These are phyloP conservation scores for Apomyelois bistriatella DNA, from an alignment of 2,888 invertebrate species.

Conservation along the genomic window DNA sequence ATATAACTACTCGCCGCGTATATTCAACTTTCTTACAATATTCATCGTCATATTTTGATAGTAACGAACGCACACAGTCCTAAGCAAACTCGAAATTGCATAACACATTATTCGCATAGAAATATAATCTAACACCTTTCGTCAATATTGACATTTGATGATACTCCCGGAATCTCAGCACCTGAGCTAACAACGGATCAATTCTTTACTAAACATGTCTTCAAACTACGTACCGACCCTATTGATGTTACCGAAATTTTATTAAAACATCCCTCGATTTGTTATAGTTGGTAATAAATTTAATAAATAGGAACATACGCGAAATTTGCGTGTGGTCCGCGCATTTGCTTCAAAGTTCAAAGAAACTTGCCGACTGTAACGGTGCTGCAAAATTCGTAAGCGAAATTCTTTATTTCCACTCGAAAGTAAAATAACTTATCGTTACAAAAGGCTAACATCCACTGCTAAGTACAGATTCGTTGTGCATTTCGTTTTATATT, in stretches of 20 bases:
- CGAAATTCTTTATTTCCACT: slow-evolving; percentile 26
- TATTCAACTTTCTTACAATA: neutral
- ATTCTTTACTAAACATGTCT: slow-evolving; percentile 26
- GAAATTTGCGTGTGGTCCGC: slow-evolving; percentile 31
- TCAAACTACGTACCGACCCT: slow-evolving; percentile 7
- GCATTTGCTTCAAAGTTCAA: slow-evolving; percentile 30
- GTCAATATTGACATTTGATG: slow-evolving; percentile 61
- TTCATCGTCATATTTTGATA: neutral
- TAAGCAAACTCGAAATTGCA: slow-evolving; percentile 63
- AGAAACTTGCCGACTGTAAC: slow-evolving; percentile 22
- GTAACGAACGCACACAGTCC: slow-evolving; percentile 35
- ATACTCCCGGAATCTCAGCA: slow-evolving; percentile 51
- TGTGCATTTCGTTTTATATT: neutral
- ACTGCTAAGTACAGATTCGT: neutral
- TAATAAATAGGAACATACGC: slow-evolving; percentile 13
- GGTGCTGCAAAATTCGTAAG: slow-evolving; percentile 21
- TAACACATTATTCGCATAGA: slow-evolving; percentile 61
- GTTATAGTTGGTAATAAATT: neutral
- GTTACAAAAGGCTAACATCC: neutral
- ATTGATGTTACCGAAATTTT: slow-evolving; percentile 17
- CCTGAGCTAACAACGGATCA: slow-evolving; percentile 63
- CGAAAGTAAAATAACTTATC: slow-evolving; percentile 19
- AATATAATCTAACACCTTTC: slow-evolving; percentile 61
- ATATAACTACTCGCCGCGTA: no score
- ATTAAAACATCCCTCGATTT: neutral